Conservation (phyloP, 30 jellyfish, hydroid and myxozoan genomes). For the Sanderia malayensis region DNA sequence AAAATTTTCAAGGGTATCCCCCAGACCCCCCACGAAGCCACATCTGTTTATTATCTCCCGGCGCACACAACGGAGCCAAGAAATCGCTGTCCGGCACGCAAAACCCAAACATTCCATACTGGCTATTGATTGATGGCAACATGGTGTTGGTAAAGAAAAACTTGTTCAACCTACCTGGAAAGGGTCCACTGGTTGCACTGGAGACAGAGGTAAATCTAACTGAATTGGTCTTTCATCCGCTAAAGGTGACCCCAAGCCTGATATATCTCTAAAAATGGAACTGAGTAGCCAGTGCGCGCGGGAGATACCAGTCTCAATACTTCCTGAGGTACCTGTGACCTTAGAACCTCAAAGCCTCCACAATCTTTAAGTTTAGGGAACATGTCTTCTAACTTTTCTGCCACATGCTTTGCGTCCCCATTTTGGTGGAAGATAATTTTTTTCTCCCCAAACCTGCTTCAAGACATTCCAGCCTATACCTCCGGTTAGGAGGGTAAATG, state of each 20-base stretch:
- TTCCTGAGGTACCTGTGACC: not conserved
- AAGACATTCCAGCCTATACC: too few species aligned
- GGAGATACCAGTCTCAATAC: not conserved
- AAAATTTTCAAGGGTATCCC: too few species aligned
- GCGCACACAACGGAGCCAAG: too few species aligned
- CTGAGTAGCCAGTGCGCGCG: not conserved
- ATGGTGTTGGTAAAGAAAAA: too few species aligned
- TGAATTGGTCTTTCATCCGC: not conserved
- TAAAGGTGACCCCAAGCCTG: not conserved
- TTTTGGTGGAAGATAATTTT: too few species aligned
- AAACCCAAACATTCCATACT: too few species aligned
- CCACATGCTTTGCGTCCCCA: not conserved
- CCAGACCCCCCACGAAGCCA: too few species aligned
- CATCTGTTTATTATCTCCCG: too few species aligned
- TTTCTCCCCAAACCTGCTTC: too few species aligned
- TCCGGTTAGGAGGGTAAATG: too few species aligned
- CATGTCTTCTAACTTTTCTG: not conserved
- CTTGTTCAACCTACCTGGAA: not conserved
- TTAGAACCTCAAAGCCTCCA: not conserved
- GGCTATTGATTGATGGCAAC: too few species aligned
- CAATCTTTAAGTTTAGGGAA: not conserved
- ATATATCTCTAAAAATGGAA: not conserved
- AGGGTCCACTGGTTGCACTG: not conserved
- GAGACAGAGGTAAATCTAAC: not conserved
- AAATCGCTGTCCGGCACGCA: too few species aligned